Evolutionary conservation across 2,888 invertebrate genomes (phyloP).

Genomic region (Nymphalis urticae): DNA sequence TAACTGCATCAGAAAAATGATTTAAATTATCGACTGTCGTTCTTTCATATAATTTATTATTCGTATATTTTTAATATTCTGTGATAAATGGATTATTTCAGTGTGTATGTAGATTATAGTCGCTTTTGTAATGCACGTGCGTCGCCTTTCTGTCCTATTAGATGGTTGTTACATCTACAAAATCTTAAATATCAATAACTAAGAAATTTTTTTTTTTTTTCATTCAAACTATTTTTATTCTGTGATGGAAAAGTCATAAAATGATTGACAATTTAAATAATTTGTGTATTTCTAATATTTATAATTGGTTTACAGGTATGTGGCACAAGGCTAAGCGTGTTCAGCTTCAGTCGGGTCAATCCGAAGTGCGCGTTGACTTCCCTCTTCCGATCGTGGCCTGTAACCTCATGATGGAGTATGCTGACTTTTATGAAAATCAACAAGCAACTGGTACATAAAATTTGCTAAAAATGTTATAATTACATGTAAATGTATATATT

Average conservation of each 20-base stretch:
- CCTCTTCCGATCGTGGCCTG: conserved; percentile 98
- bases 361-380: conserved; percentile 98
- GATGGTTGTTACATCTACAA: no score
- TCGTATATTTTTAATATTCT: no score
- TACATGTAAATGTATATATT: not conserved
- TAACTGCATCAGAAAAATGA: not conserved
- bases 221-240: no score
- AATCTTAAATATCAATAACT: no score
- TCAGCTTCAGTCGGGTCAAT: conserved; percentile 93
- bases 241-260: no score
- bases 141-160: no score
- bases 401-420: conserved; percentile 98
- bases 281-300: not conserved
- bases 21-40: no score
- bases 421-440: conserved; percentile 98
- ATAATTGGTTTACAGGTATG: conserved; percentile 81
- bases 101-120: no score
- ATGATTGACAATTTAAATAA: not conserved
- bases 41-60: no score
- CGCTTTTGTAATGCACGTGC: no score
- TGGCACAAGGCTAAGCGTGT: conserved; percentile 99
- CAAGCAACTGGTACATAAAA: conserved; percentile 87
- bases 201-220: no score
- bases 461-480: not conserved
- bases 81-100: no score